Evolutionary conservation across 2,113 vertebrate genomes (phyloP), one percentile per base, ranked within the genome.

Genomic region (Odontophorus gujanensis): DNA sequence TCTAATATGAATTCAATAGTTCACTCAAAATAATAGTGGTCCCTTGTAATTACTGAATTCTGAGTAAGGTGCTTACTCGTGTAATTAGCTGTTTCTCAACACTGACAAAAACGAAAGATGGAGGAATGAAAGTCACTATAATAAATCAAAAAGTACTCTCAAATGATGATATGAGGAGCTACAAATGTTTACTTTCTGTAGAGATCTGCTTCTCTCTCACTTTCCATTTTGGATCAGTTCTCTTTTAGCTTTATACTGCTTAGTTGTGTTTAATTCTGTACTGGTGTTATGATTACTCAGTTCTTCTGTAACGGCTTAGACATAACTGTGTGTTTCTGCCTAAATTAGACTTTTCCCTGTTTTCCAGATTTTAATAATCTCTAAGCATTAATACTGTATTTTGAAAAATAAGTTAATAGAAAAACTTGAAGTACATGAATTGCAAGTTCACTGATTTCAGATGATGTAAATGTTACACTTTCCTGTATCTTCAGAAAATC

Each of bases 21-120:
- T 84, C 61, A 74, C 1, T 2, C 4, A 57, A 71, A 66, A 17
- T 58, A 48, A 67, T 34, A 63, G 16, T 11, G 38, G 15, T 38
- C 38, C 61, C 22, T 40, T 42, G 2, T 2, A 50, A 7, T 26
- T n/a, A 53, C 15, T 59, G 8, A 3, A 45, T 79, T 91, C 48
- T 73, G 47, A 78, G 78, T 85, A 66, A 81, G 16, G 13, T 58
- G 5, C 19, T 71, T 72, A 12, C 7, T 75, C 43, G 26, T 13
- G 26, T 4, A 75, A 55, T 8, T 0, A 0, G 9, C 11, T 55
- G 17, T 81, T 94, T 51, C 74, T 53, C 13, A 13, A 59, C 9
- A 58, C 6, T 47, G 20, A 18, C 30, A 3, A 1, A 58, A 80
- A 85, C 40, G 12, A 40, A 40, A 40, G 15, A 13, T 68, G 1